Percentiles rank a stretch among this genome's conserved stretches.
Conservation (phyloP, 2,797 vertebrate species). For the Pseudochirops corinnae region DNA sequence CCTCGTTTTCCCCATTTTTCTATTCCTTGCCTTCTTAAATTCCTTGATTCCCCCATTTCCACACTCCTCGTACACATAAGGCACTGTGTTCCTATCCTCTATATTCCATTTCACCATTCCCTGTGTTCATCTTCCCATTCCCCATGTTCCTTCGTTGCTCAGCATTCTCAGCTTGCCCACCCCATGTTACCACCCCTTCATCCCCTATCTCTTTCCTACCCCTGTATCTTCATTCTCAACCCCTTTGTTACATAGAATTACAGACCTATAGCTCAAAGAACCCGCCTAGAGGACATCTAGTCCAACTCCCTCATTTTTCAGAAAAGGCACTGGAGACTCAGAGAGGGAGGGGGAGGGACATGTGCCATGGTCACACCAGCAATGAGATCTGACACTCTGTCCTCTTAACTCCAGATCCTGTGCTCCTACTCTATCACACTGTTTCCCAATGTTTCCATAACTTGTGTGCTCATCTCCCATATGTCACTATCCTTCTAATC, state of each 20-base stretch:
- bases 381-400: not conserved
- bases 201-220: not conserved
- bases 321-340: not conserved
- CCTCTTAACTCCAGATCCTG: not conserved
- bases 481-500: not conserved
- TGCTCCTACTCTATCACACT: not conserved
- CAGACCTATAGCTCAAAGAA: not conserved
- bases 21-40: not conserved
- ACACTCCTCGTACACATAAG: not conserved
- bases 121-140: not conserved
- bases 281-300: not conserved
- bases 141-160: not conserved
- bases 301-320: not conserved
- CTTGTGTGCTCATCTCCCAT: not conserved
- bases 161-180: not conserved
- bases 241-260: not conserved
- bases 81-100: not conserved
- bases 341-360: not conserved
- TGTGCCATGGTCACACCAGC: not conserved
- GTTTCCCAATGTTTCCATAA: not conserved
- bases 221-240: not conserved
- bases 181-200: not conserved
- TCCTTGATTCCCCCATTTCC: not conserved
- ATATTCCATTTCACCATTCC: not conserved
- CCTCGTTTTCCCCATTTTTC: not conserved